A percentile compares a stretch with the other conserved stretches of the same genome.
Evolutionary conservation across 2,888 invertebrate genomes (phyloP).

Genomic region (Apoda limacodes): DNA sequence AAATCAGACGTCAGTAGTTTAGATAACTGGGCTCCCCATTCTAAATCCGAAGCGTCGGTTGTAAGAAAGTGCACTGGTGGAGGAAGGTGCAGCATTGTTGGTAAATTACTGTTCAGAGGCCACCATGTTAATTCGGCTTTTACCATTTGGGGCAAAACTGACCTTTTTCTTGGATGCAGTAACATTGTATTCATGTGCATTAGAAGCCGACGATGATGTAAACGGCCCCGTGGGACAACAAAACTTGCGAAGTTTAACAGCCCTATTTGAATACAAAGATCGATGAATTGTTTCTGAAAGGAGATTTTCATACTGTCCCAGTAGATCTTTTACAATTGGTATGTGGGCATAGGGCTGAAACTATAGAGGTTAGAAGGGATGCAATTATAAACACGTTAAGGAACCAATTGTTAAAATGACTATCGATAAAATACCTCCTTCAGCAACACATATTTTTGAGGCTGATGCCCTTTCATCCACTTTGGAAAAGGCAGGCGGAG

Average conservation of each 20-base stretch:
- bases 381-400: slow-evolving; percentile 10
- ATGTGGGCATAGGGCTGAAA: slow-evolving; percentile 14
- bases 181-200: slow-evolving; percentile 10
- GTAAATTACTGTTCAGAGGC: slow-evolving; percentile 9
- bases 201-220: slow-evolving; percentile 17
- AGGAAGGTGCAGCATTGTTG: slow-evolving; percentile 14
- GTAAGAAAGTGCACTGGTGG: slow-evolving; percentile 16
- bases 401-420: slow-evolving; percentile 13
- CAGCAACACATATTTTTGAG: slow-evolving; percentile 13
- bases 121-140: slow-evolving; percentile 17
- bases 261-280: too few species aligned
- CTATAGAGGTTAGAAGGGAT: slow-evolving; percentile 14
- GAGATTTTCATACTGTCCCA: slow-evolving; percentile 18
- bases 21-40: slow-evolving; percentile 23
- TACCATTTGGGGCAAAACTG: too few species aligned
- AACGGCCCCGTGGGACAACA: too few species aligned
- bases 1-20: too few species aligned
- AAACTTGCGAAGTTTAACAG: too few species aligned
- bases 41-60: slow-evolving; percentile 20
- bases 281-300: too few species aligned
- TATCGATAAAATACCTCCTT: slow-evolving; percentile 8
- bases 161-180: neutral
- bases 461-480: slow-evolving; percentile 11
- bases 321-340: slow-evolving; percentile 14
- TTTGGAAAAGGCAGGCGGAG: slow-evolving; percentile 19